These are phyloP conservation scores for Ridgeia piscesae DNA, from an alignment of 1,140 invertebrate species.

Conservation along the genomic window DNA sequence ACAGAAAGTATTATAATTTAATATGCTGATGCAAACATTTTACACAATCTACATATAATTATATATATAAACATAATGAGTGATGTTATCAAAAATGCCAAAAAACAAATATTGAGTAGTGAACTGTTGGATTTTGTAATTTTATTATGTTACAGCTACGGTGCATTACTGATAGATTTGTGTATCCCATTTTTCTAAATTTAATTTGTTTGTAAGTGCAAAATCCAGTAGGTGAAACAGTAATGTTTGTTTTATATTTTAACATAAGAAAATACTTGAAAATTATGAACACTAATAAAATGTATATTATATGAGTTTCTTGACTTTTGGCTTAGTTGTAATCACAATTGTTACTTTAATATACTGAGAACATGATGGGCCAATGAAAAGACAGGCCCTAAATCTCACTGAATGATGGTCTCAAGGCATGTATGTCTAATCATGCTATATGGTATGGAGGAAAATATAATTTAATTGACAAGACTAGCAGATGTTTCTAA, in stretches of 20 bases:
- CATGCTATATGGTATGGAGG: no score
- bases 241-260: background rate
- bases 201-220: background rate
- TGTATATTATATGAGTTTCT: background rate
- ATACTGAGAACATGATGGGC: background rate
- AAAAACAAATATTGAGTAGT: background rate
- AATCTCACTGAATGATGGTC: background rate
- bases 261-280: background rate
- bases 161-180: background rate
- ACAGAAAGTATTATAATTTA: background rate
- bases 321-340: background rate
- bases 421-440: background rate
- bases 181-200: background rate
- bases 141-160: background rate
- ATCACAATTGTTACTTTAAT: background rate
- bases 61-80: no score
- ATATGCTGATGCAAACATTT: background rate
- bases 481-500: no score
- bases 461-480: no score
- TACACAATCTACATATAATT: background rate
- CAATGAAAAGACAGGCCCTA: background rate
- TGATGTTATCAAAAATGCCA: no score
- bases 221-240: background rate
- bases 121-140: background rate
- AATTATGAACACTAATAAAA: background rate